These are phyloP conservation scores for Petrocephalus zakoni DNA, from an alignment of 2,113 vertebrate species.

Conservation along the genomic window DNA sequence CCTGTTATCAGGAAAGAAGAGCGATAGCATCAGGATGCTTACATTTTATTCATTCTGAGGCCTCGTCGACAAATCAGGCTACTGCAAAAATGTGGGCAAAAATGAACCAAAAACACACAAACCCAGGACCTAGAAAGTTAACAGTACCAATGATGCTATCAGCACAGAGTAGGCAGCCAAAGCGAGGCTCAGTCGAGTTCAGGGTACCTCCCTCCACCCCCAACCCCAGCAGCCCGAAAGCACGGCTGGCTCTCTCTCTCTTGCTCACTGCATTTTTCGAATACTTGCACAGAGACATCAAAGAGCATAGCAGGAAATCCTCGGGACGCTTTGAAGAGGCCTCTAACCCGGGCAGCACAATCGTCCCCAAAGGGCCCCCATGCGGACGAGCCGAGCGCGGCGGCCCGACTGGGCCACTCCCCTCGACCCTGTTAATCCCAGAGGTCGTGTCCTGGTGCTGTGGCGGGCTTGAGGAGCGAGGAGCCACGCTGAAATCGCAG, in stretches of 20 bases:
- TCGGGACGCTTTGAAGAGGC: conserved; percentile 2
- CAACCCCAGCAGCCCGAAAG: background rate
- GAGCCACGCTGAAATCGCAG: background rate
- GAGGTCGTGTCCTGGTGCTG: background rate
- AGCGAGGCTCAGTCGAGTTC: background rate
- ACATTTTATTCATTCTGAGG: background rate
- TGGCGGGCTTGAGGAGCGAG: background rate
- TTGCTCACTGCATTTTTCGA: background rate
- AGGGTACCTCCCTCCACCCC: background rate
- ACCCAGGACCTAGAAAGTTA: background rate
- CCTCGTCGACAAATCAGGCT: background rate
- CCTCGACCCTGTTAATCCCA: background rate
- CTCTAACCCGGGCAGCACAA: background rate
- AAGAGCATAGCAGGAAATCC: conserved; percentile 9
- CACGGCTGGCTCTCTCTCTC: background rate
- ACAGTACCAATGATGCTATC: background rate
- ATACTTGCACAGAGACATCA: conserved; percentile 6
- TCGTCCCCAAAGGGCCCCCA: background rate
- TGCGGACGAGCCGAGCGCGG: background rate
- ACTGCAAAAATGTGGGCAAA: background rate
- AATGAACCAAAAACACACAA: background rate
- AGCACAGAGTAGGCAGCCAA: background rate
- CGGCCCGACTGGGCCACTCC: background rate
- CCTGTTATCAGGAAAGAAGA: background rate
- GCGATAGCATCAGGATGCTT: background rate